Percentiles rank a stretch among this genome's conserved stretches.
Evolutionary conservation across 2,113 vertebrate species (phyloP).

Genomic region (Pycnonotus jocosus): DNA sequence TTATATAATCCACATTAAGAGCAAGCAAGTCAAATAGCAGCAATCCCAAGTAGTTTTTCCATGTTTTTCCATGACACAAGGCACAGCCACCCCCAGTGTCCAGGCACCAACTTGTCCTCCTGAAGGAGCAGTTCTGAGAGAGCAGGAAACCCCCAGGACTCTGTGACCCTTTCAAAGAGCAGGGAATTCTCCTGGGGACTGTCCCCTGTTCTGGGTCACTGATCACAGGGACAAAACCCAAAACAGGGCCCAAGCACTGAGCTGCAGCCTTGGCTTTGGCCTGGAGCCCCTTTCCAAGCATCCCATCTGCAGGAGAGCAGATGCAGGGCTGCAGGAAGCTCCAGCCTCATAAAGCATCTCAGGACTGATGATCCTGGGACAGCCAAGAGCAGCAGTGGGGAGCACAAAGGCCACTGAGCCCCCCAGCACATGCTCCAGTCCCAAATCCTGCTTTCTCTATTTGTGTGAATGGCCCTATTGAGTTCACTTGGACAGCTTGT

Average conservation of each 20-base stretch:
- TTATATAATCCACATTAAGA: not conserved
- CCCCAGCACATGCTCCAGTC: not conserved
- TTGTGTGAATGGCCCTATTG: conserved; percentile 41
- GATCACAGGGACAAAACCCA: not conserved
- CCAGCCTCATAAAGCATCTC: not conserved
- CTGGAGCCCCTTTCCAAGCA: not conserved
- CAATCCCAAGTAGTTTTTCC: not conserved
- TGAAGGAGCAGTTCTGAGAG: not conserved
- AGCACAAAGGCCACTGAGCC: not conserved
- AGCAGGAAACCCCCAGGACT: not conserved
- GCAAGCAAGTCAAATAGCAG: not conserved
- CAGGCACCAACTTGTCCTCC: not conserved
- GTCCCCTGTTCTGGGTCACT: not conserved
- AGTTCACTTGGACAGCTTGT: not conserved
- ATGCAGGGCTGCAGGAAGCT: not conserved
- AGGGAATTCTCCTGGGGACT: not conserved
- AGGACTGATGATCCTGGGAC: not conserved
- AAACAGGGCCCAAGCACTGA: not conserved
- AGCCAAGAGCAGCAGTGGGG: not conserved
- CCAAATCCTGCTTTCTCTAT: not conserved
- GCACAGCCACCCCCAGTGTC: not conserved
- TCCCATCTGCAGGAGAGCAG: not conserved
- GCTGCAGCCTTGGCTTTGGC: not conserved
- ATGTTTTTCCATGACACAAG: not conserved
- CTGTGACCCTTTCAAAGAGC: not conserved